These are phyloP conservation scores for Sturnira hondurensis DNA, from an alignment of 2,113 vertebrate genomes.

Conservation along the genomic window DNA sequence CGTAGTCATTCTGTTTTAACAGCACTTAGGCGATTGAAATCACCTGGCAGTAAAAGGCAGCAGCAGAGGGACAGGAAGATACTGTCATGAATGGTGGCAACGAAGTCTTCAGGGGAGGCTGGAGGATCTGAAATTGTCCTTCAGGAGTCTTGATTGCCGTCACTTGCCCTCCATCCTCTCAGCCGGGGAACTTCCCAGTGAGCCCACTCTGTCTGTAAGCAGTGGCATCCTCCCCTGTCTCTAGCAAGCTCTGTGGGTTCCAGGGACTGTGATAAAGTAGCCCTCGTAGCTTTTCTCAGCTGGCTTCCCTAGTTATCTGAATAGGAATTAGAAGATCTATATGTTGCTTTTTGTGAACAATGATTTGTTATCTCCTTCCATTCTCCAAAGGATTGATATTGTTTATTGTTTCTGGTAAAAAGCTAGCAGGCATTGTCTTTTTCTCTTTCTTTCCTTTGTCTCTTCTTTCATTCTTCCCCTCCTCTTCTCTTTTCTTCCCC, in stretches of 20 bases:
- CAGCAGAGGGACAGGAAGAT: neutral
- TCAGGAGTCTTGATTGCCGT: accelerated
- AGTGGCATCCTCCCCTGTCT: neutral
- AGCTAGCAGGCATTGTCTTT: too few species aligned
- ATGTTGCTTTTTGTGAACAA: neutral
- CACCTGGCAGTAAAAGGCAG: neutral
- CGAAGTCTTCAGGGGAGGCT: neutral
- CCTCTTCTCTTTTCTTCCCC: too few species aligned
- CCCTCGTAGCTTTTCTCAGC: neutral
- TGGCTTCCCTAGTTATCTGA: neutral
- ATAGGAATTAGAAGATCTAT: neutral
- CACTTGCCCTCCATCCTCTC: too few species aligned
- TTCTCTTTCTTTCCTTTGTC: too few species aligned
- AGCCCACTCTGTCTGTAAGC: neutral
- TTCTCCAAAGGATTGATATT: neutral
- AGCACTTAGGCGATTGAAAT: neutral
- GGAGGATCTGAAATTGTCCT: neutral
- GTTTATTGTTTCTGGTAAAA: neutral
- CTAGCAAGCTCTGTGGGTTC: neutral
- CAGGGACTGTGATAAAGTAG: accelerated
- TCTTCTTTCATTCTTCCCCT: neutral
- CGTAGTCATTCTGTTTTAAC: neutral
- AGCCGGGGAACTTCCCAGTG: neutral
- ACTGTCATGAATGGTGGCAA: neutral
- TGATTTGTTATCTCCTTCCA: neutral